Percentiles rank a stretch among this genome's conserved stretches.
phyloP scores from a whole-genome alignment of 2,113 vertebrate species.

The Nematolebias whitei region DNA sequence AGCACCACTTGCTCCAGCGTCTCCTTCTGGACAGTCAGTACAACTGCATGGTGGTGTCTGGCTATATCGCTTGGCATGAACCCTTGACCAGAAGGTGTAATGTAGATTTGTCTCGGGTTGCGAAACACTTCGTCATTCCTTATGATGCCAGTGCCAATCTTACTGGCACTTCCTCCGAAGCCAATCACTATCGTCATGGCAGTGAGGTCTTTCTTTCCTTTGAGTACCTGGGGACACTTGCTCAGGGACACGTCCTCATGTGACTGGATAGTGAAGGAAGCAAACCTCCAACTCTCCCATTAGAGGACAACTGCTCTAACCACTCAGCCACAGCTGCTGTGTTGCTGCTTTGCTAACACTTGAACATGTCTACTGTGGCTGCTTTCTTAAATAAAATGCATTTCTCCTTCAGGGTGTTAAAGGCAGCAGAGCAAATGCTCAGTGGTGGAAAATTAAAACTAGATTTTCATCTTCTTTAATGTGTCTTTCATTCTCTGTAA shows the following conservation, averaged over 20 bases:
- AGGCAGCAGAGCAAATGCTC: not conserved
- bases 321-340: too few relatives aligned
- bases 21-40: slow-evolving; percentile 86
- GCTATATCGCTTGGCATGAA: slow-evolving; percentile 90
- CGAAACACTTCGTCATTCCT: slow-evolving; percentile 87
- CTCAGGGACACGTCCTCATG: too few relatives aligned
- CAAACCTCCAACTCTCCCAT: too few relatives aligned
- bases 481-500: not conserved
- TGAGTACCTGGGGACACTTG: too few relatives aligned
- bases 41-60: slow-evolving; percentile 84
- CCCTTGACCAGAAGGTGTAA: slow-evolving; percentile 90
- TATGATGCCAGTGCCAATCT: slow-evolving; percentile 90
- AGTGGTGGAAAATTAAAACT: not conserved
- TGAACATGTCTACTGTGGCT: too few relatives aligned
- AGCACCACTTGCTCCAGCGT: slow-evolving; percentile 84
- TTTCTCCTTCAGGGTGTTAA: too few relatives aligned
- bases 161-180: slow-evolving; percentile 93
- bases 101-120: slow-evolving; percentile 89
- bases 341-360: too few relatives aligned
- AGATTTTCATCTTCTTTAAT: not conserved
- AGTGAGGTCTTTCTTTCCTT: too few relatives aligned
- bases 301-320: too few relatives aligned
- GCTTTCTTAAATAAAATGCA: too few relatives aligned
- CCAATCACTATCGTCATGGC: slow-evolving; percentile 90
- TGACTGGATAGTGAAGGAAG: too few relatives aligned